Evolutionary conservation across 1,140 invertebrate genomes (phyloP).

Genomic region (Brachionus manjavacas): DNA sequence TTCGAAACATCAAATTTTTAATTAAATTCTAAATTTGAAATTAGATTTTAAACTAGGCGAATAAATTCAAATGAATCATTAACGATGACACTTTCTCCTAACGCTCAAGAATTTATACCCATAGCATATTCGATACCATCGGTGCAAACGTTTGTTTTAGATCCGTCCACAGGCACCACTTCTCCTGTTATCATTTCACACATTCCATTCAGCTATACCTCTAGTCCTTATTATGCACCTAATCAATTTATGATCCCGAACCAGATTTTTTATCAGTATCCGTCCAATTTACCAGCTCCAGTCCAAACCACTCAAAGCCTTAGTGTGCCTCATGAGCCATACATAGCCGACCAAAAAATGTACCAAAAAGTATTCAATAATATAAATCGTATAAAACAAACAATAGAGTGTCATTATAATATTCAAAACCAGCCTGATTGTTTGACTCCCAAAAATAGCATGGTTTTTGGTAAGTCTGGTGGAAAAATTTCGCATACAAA

Average conservation of each 20-base stretch:
- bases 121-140: not conserved
- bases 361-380: slow-evolving; percentile 7
- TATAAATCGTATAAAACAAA: slow-evolving; percentile 21
- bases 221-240: not conserved
- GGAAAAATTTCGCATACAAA: not conserved
- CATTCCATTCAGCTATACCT: not conserved
- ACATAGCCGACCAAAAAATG: not conserved
- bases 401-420: not conserved
- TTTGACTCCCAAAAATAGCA: not conserved
- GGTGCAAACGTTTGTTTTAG: not conserved
- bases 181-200: not conserved
- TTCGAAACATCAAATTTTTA: not conserved
- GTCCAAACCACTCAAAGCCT: not conserved
- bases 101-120: slow-evolving; percentile 27
- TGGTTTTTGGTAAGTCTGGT: not conserved
- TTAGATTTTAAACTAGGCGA: slow-evolving; percentile 5
- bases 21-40: not conserved
- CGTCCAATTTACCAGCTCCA: not conserved
- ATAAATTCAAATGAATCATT: slow-evolving; percentile 6
- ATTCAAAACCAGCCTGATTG: not conserved
- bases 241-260: not conserved
- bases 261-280: not conserved
- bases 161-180: not conserved
- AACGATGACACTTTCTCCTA: slow-evolving; percentile 27
- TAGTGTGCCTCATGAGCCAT: not conserved